A percentile compares a stretch with the other conserved stretches of the same genome.
Conservation (phyloP, 2,113 vertebrate species). For the Irena cyanogastra region DNA sequence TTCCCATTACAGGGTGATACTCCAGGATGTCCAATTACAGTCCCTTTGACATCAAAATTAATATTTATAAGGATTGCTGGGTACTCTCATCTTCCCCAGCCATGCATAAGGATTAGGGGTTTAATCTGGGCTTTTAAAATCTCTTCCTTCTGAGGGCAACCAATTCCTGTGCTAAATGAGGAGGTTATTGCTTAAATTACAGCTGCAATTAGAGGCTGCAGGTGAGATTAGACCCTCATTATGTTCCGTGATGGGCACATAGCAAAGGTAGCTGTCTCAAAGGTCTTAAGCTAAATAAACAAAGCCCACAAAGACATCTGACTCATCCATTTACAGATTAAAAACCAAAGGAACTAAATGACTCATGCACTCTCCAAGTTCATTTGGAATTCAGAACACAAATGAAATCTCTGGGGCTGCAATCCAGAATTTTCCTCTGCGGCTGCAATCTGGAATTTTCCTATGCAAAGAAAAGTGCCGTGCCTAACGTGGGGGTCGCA, state of each 20-base stretch:
- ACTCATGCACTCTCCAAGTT: neutral
- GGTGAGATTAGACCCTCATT: neutral
- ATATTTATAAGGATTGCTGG: neutral
- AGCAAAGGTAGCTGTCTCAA: neutral
- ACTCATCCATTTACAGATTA: slow-evolving; percentile 16
- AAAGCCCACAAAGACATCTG: neutral
- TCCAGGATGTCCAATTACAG: neutral
- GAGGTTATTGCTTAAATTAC: neutral
- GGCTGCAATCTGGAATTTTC: neutral
- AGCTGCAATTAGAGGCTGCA: neutral
- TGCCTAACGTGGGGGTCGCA: neutral
- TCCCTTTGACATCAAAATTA: neutral
- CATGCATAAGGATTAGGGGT: neutral
- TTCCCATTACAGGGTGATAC: neutral
- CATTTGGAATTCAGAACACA: neutral
- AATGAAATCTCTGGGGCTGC: neutral
- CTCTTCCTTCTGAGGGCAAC: neutral
- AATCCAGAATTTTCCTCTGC: neutral
- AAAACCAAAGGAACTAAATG: neutral
- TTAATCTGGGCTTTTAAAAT: neutral
- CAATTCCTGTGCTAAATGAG: neutral
- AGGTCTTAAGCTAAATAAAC: neutral
- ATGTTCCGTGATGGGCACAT: neutral
- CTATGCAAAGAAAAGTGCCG: neutral
- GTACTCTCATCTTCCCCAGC: neutral